Percentiles rank a stretch among this genome's conserved stretches.
Evolutionary conservation across 1,140 invertebrate species (phyloP).

Genomic region (Aphis craccivora): DNA sequence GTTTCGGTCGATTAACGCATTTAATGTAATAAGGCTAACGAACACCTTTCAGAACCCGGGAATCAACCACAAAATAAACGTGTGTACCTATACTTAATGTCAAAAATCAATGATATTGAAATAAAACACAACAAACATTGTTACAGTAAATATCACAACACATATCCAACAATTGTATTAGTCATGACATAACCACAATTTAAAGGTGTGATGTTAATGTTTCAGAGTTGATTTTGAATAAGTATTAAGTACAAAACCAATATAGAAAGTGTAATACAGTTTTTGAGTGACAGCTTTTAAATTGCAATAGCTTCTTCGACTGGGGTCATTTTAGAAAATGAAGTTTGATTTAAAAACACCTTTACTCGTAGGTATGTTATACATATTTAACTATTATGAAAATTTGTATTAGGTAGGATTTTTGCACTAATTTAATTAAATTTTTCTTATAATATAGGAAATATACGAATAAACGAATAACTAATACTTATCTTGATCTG

Average conservation of each 20-base stretch:
- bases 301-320: slow-evolving; percentile 25
- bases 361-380: background rate
- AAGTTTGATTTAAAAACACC: background rate
- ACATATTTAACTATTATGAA: background rate
- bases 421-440: background rate
- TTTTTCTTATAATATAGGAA: background rate
- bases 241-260: background rate
- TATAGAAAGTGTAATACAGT: background rate
- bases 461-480: background rate
- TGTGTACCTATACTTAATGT: background rate
- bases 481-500: background rate
- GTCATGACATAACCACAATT: background rate
- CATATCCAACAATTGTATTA: background rate
- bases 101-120: slow-evolving; percentile 10
- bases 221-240: background rate
- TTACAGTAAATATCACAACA: background rate
- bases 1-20: background rate
- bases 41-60: background rate
- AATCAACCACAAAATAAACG: background rate
- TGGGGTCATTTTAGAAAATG: background rate
- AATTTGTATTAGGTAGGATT: background rate
- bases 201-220: slow-evolving; percentile 9
- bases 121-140: background rate
- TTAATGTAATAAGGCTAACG: background rate
- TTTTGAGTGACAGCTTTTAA: slow-evolving; percentile 37